phyloP scores from a whole-genome alignment of 2,888 invertebrate genomes.

The Gisinianus flammeolus region DNA sequence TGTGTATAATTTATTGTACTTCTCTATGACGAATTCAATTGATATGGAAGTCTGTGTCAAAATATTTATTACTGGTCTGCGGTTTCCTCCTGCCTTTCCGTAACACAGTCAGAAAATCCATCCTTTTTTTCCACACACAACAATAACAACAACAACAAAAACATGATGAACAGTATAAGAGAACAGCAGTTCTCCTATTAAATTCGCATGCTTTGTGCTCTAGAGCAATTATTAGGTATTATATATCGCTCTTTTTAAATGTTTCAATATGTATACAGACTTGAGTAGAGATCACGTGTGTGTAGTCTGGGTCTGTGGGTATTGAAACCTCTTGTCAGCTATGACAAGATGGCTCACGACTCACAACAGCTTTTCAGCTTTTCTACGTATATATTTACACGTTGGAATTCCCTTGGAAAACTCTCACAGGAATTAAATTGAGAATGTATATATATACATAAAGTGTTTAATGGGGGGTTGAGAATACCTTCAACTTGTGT shows the following conservation, averaged over 20 bases:
- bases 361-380: too few relatives aligned
- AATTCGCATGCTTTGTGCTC: neutral
- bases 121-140: conserved; percentile 4
- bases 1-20: conserved; percentile 25
- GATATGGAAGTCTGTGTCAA: conserved; percentile 43
- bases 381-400: too few relatives aligned
- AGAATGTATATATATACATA: too few relatives aligned
- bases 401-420: too few relatives aligned
- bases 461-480: too few relatives aligned
- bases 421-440: too few relatives aligned
- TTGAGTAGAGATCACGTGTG: too few relatives aligned
- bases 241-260: neutral
- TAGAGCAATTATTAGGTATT: neutral
- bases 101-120: neutral
- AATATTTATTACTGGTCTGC: conserved; percentile 51
- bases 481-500: too few relatives aligned
- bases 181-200: neutral
- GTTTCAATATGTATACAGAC: neutral
- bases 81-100: conserved; percentile 26
- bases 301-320: too few relatives aligned
- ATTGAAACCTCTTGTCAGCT: neutral
- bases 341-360: too few relatives aligned
- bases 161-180: neutral
- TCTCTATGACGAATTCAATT: conserved; percentile 46
- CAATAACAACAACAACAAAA: neutral